Evolutionary conservation across 2,113 vertebrate genomes (phyloP), one percentile per base, ranked within the genome.

Genomic region (Rafetus swinhoei): DNA sequence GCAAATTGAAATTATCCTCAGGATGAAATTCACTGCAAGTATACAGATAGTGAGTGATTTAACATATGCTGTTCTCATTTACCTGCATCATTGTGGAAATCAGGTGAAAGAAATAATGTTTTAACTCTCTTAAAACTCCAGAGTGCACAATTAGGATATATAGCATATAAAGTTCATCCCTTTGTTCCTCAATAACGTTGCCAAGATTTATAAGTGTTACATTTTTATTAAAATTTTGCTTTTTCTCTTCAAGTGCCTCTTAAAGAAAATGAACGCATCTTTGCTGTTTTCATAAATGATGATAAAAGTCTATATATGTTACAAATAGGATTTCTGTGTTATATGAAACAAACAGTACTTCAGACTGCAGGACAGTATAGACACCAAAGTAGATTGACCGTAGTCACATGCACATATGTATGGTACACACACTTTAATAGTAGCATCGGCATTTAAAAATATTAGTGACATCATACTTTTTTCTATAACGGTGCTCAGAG

Each of bases 401-500:
- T 95, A 89, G 94, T 91, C 82, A 94, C 92, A 81, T 76, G 53
- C 56, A 4, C 1, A 7, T 82, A 25, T 79, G 82, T 92, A 50
- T 13, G 11, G 94, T 60, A 95, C 10, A 1, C 92, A 89, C 96
- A 65, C 77, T 89, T 93, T 90, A 96, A 79, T 88, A 90, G 91
- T 97, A 87, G 88, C 96, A 94, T 96, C 96, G 80, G 16, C 95
- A 74, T 93, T 93, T 84, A 25, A 95, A 90, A 86, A 35, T 81
- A 85, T 92, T 92, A 90, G 93, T 89, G 82, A 92, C 94, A 18
- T 25, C 50, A 93, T 95, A 72, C 74, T 62, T 96, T 96, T 94
- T 96, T 96, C 92, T 96, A 1, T 91, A 85, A 96, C 0, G 98
- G 98, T 98, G 98, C 98, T 98, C 56, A 0, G 79, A 90, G 85